Conservation (phyloP, 2,113 vertebrate genomes). For the Sinocyclocheilus rhinocerous region DNA sequence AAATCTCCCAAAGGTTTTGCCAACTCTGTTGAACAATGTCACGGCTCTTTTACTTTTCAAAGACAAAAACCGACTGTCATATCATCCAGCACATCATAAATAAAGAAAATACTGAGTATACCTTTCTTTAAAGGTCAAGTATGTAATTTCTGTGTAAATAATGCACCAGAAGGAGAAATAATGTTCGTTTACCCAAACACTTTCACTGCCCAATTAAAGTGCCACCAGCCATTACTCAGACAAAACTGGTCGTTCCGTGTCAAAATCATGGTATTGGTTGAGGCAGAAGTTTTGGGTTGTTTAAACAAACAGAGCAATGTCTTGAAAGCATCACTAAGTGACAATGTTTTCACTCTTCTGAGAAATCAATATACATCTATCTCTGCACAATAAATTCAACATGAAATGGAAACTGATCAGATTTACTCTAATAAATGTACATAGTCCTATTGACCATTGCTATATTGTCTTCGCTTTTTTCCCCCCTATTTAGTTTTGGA, state of each 20-base stretch:
- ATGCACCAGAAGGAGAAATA: background rate
- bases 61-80: background rate
- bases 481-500: too few relatives aligned
- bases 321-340: conserved; percentile 1
- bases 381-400: background rate
- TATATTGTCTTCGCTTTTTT: too few relatives aligned
- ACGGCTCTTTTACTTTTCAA: background rate
- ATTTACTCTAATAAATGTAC: too few relatives aligned
- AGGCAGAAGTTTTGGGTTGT: background rate
- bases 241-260: background rate
- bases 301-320: background rate
- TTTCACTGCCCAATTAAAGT: background rate
- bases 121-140: background rate
- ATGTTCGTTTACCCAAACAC: background rate
- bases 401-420: too few relatives aligned
- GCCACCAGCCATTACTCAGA: background rate
- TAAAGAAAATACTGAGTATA: background rate
- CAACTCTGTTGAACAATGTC: background rate
- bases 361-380: background rate
- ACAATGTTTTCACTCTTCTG: background rate
- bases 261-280: background rate
- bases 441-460: too few relatives aligned
- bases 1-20: too few relatives aligned
- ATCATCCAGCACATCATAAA: background rate
- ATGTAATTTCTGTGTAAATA: background rate